Evolutionary conservation across 2,888 invertebrate species (phyloP).

Genomic region (Cheilosia scutellata): DNA sequence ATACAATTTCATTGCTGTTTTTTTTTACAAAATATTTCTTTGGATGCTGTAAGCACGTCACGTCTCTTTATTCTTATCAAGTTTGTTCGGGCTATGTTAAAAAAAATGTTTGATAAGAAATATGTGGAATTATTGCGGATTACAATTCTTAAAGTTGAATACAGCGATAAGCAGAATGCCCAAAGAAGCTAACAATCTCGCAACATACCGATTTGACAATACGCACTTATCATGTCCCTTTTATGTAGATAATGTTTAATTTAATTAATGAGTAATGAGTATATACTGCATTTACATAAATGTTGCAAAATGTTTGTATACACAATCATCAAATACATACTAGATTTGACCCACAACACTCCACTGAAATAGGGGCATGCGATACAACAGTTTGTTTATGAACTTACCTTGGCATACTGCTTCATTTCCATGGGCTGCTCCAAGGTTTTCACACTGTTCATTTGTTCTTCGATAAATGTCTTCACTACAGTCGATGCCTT

Average conservation of each 20-base stretch:
- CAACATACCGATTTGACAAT: neutral
- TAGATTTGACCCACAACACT: neutral
- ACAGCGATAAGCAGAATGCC: constrained; percentile 4
- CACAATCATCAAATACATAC: neutral
- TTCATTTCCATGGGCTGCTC: constrained; percentile 88
- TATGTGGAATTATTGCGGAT: constrained; percentile 13
- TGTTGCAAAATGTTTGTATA: neutral
- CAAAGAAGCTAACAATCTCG: neutral
- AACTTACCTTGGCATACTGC: constrained; percentile 89
- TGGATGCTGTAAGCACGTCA: constrained; percentile 28
- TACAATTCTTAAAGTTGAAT: constrained; percentile 9
- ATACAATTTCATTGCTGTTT: constrained; percentile 9
- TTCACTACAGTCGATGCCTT: constrained; percentile 91
- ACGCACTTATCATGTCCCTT: constrained; percentile 7
- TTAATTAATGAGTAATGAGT: neutral
- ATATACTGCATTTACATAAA: neutral
- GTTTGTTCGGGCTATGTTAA: constrained; percentile 23
- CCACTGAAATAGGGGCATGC: neutral
- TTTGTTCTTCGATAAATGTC: constrained; percentile 90
- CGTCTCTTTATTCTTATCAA: constrained; percentile 39
- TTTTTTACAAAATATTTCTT: neutral
- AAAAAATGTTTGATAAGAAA: constrained; percentile 44
- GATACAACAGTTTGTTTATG: constrained; percentile 65
- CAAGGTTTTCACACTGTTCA: constrained; percentile 89
- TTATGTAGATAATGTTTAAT: neutral